Evolutionary conservation across 1,140 invertebrate species (phyloP).

Genomic region (Habropoda laboriosa): DNA sequence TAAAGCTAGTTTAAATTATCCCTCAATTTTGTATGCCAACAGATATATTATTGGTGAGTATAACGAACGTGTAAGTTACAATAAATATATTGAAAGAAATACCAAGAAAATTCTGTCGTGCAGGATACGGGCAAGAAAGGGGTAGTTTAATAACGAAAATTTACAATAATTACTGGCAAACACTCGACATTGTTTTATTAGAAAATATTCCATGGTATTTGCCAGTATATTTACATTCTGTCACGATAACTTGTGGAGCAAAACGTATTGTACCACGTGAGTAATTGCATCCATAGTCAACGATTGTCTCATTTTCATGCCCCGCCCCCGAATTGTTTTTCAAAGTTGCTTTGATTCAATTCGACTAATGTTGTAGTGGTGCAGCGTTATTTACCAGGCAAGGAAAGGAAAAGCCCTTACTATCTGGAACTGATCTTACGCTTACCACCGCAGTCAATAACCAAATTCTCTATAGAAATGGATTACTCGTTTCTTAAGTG

Average conservation of each 20-base stretch:
- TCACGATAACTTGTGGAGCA: constrained; percentile 86
- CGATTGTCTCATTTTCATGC: too few relatives aligned
- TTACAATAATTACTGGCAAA: constrained; percentile 88
- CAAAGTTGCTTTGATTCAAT: neutral
- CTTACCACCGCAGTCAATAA: constrained; percentile 90
- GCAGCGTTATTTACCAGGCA: constrained; percentile 90
- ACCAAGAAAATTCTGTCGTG: neutral
- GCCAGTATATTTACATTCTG: constrained; percentile 94
- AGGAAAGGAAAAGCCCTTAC: constrained; percentile 91
- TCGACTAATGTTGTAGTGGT: constrained; percentile 71
- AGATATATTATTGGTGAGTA: constrained; percentile 89
- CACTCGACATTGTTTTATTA: constrained; percentile 87
- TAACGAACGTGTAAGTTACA: constrained; percentile 6
- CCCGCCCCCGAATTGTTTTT: too few relatives aligned
- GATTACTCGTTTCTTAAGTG: constrained; percentile 98
- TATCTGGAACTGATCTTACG: constrained; percentile 94
- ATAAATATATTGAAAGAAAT: neutral
- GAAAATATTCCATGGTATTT: constrained; percentile 97
- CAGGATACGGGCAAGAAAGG: constrained; percentile 90
- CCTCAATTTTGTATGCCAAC: constrained; percentile 89
- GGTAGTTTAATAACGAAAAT: constrained; percentile 93
- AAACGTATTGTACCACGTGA: constrained; percentile 84
- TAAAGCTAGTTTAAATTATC: constrained; percentile 82
- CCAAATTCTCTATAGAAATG: constrained; percentile 93
- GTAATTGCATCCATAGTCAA: constrained; percentile 48